These are phyloP conservation scores for Ptilorrhoa leucosticta DNA, from an alignment of 2,113 vertebrate species.

Conservation along the genomic window DNA sequence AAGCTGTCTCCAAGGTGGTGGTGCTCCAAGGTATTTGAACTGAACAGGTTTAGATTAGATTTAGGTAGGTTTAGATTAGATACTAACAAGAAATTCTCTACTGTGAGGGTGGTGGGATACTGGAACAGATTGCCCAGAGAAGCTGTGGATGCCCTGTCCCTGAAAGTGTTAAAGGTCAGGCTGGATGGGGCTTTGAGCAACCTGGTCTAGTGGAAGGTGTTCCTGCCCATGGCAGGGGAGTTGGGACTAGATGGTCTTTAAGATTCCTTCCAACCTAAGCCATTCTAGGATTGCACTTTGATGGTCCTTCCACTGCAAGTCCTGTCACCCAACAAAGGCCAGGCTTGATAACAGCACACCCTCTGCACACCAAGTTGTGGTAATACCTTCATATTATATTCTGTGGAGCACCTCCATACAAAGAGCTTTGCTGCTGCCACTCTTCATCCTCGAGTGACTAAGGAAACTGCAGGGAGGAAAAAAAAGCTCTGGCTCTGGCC, in stretches of 20 bases:
- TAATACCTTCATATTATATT: background rate
- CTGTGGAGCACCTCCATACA: background rate
- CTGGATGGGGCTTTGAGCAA: background rate
- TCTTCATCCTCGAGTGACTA: background rate
- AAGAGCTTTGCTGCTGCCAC: background rate
- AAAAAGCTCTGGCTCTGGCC: background rate
- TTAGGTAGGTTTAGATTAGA: background rate
- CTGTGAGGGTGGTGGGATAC: background rate
- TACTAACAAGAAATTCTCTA: background rate
- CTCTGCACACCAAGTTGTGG: background rate
- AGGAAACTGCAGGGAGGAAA: background rate
- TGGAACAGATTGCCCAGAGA: background rate
- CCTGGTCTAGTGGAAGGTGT: background rate
- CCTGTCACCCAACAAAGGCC: background rate
- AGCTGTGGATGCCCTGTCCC: background rate
- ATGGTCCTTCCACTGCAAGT: background rate
- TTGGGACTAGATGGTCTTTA: background rate
- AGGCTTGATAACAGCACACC: background rate
- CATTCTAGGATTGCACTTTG: background rate
- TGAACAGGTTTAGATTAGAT: background rate
- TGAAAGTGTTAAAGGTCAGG: background rate
- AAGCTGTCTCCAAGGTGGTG: background rate
- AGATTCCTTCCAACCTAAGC: background rate
- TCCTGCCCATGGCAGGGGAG: no score
- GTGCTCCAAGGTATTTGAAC: background rate